Conservation (phyloP, 2,113 vertebrate genomes). For the Oryzias celebensis region DNA sequence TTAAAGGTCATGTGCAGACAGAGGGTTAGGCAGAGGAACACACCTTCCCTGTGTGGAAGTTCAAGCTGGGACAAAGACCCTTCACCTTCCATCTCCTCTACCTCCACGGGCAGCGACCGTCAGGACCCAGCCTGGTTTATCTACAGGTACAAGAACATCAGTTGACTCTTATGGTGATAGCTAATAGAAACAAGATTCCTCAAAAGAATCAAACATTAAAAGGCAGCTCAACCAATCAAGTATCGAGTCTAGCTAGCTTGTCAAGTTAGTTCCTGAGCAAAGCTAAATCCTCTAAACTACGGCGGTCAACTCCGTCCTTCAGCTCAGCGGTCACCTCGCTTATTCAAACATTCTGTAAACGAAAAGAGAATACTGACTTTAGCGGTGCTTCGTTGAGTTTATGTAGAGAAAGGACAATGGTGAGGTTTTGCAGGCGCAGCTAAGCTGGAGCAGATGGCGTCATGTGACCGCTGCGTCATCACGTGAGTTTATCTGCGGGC, state of each 20-base stretch:
- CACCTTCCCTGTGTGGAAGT: slow-evolving; percentile 43
- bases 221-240: not conserved
- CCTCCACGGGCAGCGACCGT: slow-evolving; percentile 54
- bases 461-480: slow-evolving; percentile 55
- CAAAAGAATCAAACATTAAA: too few species aligned
- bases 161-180: not conserved
- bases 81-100: slow-evolving; percentile 50
- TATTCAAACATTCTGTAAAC: not conserved
- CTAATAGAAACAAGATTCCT: not conserved
- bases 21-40: not conserved
- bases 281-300: too few species aligned
- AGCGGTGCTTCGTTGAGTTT: not conserved
- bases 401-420: not conserved
- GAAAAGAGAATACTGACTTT: too few species aligned
- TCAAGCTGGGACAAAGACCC: slow-evolving; percentile 41
- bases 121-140: slow-evolving; percentile 15
- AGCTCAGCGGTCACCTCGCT: slow-evolving; percentile 9
- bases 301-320: too few species aligned
- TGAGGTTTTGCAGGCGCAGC: slow-evolving; percentile 10
- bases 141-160: not conserved
- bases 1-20: too few species aligned
- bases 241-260: slow-evolving; percentile 25
- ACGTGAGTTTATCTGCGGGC: slow-evolving; percentile 33
- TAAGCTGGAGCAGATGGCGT: slow-evolving; percentile 1
- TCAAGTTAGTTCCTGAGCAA: not conserved